Evolutionary conservation across 30 jellyfish, hydroid and myxozoan genomes (phyloP), one percentile per base, ranked within the genome.

Genomic region (Aurelia aurita): DNA sequence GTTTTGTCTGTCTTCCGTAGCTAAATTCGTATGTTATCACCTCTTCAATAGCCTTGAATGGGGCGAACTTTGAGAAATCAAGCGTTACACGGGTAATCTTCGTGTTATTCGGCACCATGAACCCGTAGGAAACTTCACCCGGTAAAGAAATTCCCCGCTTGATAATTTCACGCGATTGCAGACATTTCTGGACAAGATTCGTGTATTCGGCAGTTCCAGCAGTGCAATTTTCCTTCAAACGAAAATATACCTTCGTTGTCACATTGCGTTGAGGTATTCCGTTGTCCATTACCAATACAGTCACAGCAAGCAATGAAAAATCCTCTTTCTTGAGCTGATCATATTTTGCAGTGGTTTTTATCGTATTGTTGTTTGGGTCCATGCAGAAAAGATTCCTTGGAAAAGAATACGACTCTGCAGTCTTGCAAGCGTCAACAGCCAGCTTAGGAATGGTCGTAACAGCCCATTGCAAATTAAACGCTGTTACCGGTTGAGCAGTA

Each of bases 331-430:
- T 21, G 15, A 23, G 22, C 4, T 9, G 32, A 47, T 27, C 60
- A 74, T 69, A 83, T 28, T 69, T 83, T 72, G 73, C 23, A 4
- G 93, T 70, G 10, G 87, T 64, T 47, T 70, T 83, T 8, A 83
- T 57, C 8, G 82, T 26, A 47, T 71, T 83, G 66, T 54, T 39
- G n/a, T n/a, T 62, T 6, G 93, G 86, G 29, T 57, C 81, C 73
- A 83, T 83, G 62, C 93, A 83, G 47, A 83, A 83, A 14, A 83
- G 74, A 70, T 70, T 83, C 55, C 93, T 83, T 32, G 93, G 93
- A 32, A 69, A 83, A 0, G 86, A 80, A 32, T 69, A 71, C 13
- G 81, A 18, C 25, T 69, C 93, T 5, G 93, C 86, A 39, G 45
- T 0, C 3, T 23, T 16, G 86, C 93, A 83, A 21, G 72, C 72